phyloP scores from a whole-genome alignment of 2,113 vertebrate species.

The Esox niger region DNA sequence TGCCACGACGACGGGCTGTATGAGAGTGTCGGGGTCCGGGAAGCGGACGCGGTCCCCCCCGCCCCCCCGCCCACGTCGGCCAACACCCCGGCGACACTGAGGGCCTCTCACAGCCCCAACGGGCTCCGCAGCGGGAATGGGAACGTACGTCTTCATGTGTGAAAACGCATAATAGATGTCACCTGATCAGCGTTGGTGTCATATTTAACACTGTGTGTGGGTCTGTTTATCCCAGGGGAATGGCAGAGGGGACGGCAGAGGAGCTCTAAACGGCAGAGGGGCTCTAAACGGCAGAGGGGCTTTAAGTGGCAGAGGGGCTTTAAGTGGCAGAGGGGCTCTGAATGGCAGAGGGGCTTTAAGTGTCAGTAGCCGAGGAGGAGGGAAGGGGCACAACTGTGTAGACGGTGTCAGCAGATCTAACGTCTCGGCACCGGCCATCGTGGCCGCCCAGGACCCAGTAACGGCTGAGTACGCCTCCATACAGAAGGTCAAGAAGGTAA shows the following conservation, averaged over 20 bases:
- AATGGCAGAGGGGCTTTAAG: background rate
- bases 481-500: conserved; percentile 71
- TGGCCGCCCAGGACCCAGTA: conserved; percentile 53
- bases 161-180: too few relatives aligned
- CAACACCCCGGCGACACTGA: conserved; percentile 44
- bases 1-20: conserved; percentile 71
- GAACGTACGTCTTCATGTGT: conserved; percentile 32
- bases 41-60: conserved; percentile 33
- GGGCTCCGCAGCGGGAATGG: conserved; percentile 34
- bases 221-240: background rate
- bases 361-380: conserved; percentile 31
- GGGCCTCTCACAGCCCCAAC: conserved; percentile 48
- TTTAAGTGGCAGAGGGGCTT: background rate
- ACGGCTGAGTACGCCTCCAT: conserved; percentile 69
- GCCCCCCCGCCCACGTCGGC: conserved; percentile 36
- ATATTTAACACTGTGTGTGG: too few relatives aligned
- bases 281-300: background rate
- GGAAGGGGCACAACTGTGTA: conserved; percentile 28
- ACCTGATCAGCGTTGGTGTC: background rate
- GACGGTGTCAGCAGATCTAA: conserved; percentile 47
- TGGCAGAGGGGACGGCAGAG: too few relatives aligned
- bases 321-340: background rate
- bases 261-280: too few relatives aligned
- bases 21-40: conserved; percentile 69
- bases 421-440: conserved; percentile 51